These are phyloP conservation scores for Hapalemur alaotrensis DNA, from an alignment of 2,797 vertebrate genomes.

Conservation along the genomic window DNA sequence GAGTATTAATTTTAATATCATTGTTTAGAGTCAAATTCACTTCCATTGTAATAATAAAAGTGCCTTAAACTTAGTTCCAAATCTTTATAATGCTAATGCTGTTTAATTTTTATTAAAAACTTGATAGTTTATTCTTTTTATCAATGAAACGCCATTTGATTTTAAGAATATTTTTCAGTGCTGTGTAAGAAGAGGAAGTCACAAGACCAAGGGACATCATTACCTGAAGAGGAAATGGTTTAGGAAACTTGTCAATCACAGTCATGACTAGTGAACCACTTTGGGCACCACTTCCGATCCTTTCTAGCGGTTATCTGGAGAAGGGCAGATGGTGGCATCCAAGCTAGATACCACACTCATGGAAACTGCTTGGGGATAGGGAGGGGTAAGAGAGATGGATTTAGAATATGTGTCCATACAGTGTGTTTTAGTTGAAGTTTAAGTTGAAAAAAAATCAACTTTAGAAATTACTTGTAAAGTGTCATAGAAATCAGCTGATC, in stretches of 20 bases:
- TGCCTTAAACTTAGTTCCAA: not conserved
- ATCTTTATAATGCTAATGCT: not conserved
- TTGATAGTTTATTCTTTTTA: not conserved
- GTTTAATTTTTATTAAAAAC: not conserved
- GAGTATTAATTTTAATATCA: not conserved
- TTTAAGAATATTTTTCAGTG: constrained; percentile 25
- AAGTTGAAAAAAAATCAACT: not conserved
- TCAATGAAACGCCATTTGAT: not conserved
- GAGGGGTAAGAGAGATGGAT: not conserved
- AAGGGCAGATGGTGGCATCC: constrained; percentile 15
- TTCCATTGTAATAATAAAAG: not conserved
- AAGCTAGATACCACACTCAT: not conserved
- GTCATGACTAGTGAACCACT: constrained; percentile 55
- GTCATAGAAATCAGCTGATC: not conserved
- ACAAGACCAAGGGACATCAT: constrained; percentile 58
- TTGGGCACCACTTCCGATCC: constrained; percentile 61
- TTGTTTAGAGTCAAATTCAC: not conserved
- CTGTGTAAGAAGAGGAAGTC: constrained; percentile 61
- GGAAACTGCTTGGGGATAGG: constrained; percentile 8
- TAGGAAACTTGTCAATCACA: constrained; percentile 77
- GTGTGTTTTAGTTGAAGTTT: not conserved
- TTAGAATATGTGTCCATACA: not conserved
- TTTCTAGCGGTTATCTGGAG: constrained; percentile 64
- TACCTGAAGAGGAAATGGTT: constrained; percentile 78
- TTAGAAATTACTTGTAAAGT: constrained; percentile 31